A percentile compares a stretch with the other conserved stretches of the same genome.
Conservation (phyloP, 2,888 invertebrate genomes). For the Tenodera sinensis region DNA sequence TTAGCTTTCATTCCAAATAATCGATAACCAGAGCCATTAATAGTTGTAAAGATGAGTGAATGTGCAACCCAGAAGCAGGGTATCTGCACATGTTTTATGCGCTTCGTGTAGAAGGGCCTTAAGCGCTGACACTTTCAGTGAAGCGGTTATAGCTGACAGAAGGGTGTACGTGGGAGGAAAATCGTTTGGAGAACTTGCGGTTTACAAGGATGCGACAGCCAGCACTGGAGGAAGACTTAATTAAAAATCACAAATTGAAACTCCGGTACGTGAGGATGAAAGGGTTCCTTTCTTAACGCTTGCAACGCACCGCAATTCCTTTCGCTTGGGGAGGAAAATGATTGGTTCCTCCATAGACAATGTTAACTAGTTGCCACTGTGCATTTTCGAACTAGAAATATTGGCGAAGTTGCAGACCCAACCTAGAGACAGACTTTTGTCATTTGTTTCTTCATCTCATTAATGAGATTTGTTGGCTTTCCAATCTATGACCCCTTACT, state of each 20-base stretch:
- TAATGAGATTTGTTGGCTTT: too few relatives aligned
- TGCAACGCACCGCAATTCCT: not conserved
- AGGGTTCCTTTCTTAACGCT: not conserved
- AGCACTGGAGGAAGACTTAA: slow-evolving; percentile 6
- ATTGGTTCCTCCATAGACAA: not conserved
- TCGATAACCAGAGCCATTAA: too few relatives aligned
- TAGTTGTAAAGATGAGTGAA: too few relatives aligned
- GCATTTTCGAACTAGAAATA: not conserved
- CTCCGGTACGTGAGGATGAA: not conserved
- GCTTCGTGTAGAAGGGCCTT: not conserved
- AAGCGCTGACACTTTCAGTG: not conserved
- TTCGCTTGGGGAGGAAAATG: not conserved
- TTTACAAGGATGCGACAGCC: not conserved
- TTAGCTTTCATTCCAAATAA: too few relatives aligned
- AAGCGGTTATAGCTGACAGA: not conserved
- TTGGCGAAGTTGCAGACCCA: not conserved
- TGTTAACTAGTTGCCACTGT: not conserved
- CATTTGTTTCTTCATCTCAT: too few relatives aligned
- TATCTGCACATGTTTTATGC: too few relatives aligned
- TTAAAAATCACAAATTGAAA: slow-evolving; percentile 13
- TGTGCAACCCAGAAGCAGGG: too few relatives aligned
- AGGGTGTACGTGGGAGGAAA: not conserved
- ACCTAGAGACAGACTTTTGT: too few relatives aligned
- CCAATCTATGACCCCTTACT: too few relatives aligned
- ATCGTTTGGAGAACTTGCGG: not conserved